Evolutionary conservation across 2,888 invertebrate species (phyloP), one percentile per base, ranked within the genome.

Genomic region (Alentia gelatinosa): DNA sequence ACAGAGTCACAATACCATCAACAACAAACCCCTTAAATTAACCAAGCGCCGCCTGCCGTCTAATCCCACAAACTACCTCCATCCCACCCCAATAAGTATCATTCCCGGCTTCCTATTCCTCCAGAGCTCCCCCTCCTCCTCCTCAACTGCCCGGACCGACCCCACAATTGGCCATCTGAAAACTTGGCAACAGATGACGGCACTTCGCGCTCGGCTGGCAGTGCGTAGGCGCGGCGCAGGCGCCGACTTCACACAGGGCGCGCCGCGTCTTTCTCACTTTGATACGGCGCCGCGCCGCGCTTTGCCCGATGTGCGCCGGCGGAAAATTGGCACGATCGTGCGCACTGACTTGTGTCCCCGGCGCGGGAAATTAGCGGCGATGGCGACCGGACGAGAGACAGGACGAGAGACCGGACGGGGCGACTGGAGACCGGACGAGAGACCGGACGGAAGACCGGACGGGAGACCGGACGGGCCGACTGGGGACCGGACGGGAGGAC

Each of bases 131-230:
- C 56, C 19, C 56, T 56, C 56, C 26, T 4, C 68, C 26, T 68
- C 30, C 68, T 15, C 68, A 9, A 47, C 7, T 19, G 30, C 68
- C 68, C 68, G 47, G n/a, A 68, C 68, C n/a, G 33, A 68, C 37
- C 47, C 47, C 86, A 42, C 42, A 86, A 86, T 86, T 86, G 86
- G 86, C 86, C 50, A 86, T 86, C 86, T 86, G 86, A 86, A 86
- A 86, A 86, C 86, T 50, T 86, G 86, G 86, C 86, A 86, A 86
- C 86, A 86, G 86, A 86, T 86, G 86, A 86, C 86, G n/a, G 47
- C 26, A 12, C n/a, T 42, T 50, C 42, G 15, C 30, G 42, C 86
- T 42, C 50, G 12, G 30, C 37, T 86, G 42, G 33, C 33, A 4
- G 19, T 19, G 39, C 83, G 39, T 15, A n/a, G n/a, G n/a, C 35